A percentile compares a stretch with the other conserved stretches of the same genome.
Evolutionary conservation across 2,113 vertebrate genomes (phyloP).

Genomic region (Catagonus wagneri): DNA sequence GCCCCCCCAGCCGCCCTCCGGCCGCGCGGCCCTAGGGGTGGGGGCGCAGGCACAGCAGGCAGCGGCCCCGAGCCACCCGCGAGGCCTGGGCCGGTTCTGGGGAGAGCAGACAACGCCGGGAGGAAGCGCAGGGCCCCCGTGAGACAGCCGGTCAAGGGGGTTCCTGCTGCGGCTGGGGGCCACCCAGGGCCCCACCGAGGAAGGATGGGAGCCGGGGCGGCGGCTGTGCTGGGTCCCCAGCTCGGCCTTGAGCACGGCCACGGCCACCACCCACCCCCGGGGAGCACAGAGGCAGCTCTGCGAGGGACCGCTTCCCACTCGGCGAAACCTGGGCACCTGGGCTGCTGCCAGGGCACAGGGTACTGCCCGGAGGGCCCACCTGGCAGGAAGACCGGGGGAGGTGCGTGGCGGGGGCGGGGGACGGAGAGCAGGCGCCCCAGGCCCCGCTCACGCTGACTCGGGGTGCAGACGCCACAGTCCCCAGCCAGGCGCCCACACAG

Average conservation of each 20-base stretch:
- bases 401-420: neutral
- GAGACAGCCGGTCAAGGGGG: neutral
- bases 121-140: neutral
- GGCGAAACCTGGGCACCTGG: accelerated
- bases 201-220: neutral
- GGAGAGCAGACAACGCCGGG: neutral
- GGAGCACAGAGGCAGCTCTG: accelerated
- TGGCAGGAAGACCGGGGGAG: neutral
- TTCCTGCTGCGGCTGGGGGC: neutral
- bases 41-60: neutral
- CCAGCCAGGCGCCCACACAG: accelerated
- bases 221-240: accelerated
- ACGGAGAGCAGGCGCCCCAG: accelerated
- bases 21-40: neutral
- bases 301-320: accelerated
- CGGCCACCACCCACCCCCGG: neutral
- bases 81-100: neutral
- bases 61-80: accelerated
- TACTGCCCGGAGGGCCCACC: neutral
- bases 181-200: neutral
- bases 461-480: accelerated
- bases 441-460: neutral
- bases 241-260: neutral
- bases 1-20: too few relatives aligned
- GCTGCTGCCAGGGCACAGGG: neutral